A percentile compares a stretch with the other conserved stretches of the same genome.
Conservation (phyloP, 2,888 invertebrate genomes). For the Asteroscopus sphinx region DNA sequence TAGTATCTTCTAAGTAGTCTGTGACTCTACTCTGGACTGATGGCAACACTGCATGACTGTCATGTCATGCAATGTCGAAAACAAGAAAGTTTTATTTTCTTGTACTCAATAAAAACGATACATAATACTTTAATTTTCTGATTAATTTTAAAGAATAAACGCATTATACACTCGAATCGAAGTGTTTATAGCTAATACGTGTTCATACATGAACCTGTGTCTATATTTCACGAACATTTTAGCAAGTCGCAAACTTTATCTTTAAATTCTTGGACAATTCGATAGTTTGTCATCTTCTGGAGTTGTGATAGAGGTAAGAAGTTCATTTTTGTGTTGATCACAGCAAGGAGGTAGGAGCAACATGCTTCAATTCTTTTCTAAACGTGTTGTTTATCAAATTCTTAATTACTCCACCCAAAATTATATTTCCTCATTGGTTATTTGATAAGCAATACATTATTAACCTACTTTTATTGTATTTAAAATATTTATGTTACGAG, state of each 20-base stretch:
- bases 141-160: constrained; percentile 19
- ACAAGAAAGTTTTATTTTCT: constrained; percentile 60
- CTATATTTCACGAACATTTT: constrained; percentile 6
- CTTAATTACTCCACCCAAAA: constrained; percentile 11
- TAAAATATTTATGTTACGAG: no score
- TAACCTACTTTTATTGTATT: no score
- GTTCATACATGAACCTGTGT: constrained; percentile 11
- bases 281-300: constrained; percentile 37
- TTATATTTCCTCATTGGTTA: no score
- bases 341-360: no score
- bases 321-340: constrained; percentile 1
- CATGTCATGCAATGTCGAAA: constrained; percentile 51
- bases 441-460: no score
- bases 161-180: constrained; percentile 10
- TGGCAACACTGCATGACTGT: constrained; percentile 16
- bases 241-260: constrained; percentile 43
- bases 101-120: no score
- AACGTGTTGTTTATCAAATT: background rate
- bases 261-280: constrained; percentile 27
- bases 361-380: background rate
- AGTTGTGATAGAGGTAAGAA: constrained; percentile 35
- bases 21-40: no score
- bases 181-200: constrained; percentile 21
- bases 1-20: no score
- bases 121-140: constrained; percentile 20